Base-by-base conservation (phyloP, 2,797 vertebrate species). In the Xenops minutus region DNA sequence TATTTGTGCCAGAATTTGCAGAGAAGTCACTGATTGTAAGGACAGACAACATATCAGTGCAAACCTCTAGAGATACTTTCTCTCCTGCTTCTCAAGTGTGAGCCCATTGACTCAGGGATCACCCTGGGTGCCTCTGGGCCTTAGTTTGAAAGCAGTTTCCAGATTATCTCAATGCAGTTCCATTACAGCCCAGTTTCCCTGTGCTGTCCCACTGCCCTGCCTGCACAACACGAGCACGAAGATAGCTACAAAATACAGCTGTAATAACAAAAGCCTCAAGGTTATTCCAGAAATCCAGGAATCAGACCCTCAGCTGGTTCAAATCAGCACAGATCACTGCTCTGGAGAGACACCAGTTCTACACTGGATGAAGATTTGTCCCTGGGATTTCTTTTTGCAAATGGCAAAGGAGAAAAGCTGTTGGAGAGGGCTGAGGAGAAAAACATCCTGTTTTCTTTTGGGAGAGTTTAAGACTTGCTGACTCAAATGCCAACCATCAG, bases 241-340 rank as follows among this genome's bases (percentile, higher is more conserved):
- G 89, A 64, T 13, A 90, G 52, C 44, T 84, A 54, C 82, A 71
- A 79, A 94, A 84, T 48, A 29, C 76, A 93, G 71, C 88, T 95
- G 71, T 76, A 85, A 90, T 56, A 96, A 91, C 51, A 89, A 79
- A 90, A 93, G 23, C 36, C 52, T 79, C 71, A 27, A 54, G 68
- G 61, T 68, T 93, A 46, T 86, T 95, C 85, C 84, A 64, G 75
- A 91, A 89, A 46, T 51, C 48, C 85, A 63, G n/a, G 67, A 88
- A 67, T 67, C 73, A 88, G 85, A 64, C 15, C 46, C 43, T 91
- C 89, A 88, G 62, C 51, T 92, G 51, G 36, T 81, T 87, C 66
- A 63, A 11, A 89, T 93, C 87, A 86, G 54, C 13, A 4, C 66
- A 83, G 58, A 69, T 79, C 73, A 56, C 49, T 76, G 61, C 36